Evolutionary conservation across 2,888 invertebrate species (phyloP).

Genomic region (Geophilus truncorum): DNA sequence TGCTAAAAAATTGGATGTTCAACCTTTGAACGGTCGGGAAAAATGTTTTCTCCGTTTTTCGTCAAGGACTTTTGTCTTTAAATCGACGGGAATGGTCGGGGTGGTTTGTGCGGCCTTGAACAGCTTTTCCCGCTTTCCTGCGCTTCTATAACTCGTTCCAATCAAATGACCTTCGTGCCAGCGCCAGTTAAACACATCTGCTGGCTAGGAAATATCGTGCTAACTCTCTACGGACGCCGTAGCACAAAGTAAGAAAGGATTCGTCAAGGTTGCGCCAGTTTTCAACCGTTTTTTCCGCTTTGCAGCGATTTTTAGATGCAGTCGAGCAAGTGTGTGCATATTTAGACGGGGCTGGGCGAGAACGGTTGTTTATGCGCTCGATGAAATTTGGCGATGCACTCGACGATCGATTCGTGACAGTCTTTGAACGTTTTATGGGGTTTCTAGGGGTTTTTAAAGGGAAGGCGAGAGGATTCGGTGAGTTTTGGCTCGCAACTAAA

Average conservation of each 20-base stretch:
- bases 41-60: not conserved
- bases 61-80: slow-evolving; percentile 11
- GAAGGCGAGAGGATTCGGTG: too few relatives aligned
- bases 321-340: too few relatives aligned
- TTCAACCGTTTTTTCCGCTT: not conserved
- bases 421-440: not conserved
- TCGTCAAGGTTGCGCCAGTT: not conserved
- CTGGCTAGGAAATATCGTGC: not conserved
- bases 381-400: not conserved
- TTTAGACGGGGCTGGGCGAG: not conserved
- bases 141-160: not conserved
- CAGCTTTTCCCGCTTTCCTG: slow-evolving; percentile 16
- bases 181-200: not conserved
- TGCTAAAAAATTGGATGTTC: not conserved
- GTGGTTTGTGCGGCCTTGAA: not conserved
- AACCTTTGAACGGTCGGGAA: not conserved
- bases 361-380: not conserved
- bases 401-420: not conserved
- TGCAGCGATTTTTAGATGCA: not conserved
- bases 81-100: not conserved
- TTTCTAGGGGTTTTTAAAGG: not conserved
- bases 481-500: too few relatives aligned
- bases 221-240: not conserved
- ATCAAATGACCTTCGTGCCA: not conserved
- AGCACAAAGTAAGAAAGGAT: not conserved